Base-by-base conservation (phyloP, 2,113 vertebrate genomes). In the Terrapene triunguis region DNA sequence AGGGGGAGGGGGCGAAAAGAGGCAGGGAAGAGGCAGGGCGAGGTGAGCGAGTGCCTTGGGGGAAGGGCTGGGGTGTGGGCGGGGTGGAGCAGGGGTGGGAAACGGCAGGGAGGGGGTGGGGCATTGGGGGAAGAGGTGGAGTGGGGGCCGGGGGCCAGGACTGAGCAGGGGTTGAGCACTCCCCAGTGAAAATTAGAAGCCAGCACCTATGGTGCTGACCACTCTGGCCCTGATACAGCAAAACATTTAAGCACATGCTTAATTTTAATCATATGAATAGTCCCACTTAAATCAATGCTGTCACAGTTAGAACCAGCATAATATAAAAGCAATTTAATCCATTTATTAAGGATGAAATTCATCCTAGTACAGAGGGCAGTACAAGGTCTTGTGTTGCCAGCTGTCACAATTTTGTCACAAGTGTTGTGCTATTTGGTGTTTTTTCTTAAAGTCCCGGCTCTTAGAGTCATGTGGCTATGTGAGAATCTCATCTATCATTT, bases 251-350 rank as follows among this genome's bases (percentile, higher is more conserved):
- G 3, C 29, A 78, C 53, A 32, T 55, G 35, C 91, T 89, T 32
- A 76, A 48, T 78, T 57, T 79, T 1, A 65, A 74, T 47, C 0
- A 0, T 0, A 0, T 0, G 1, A 88, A 54, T n/a, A 0, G 0
- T 69, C 80, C 32, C 0, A 0, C 69, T 44, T 0, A 1, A 87
- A 69, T 1, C 48, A 59, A 35, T 3, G 0, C 78, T 35, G 11
- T 27, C 57, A 6, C 21, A 35, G 19, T 53, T 27, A 0, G 0
- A 85, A 51, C 0, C 47, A 32, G 19, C 19, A 69, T 22, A 29
- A 5, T 50, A 87, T 29, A 54, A 79, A 5, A 55, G 10, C 9
- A 53, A 25, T 38, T 62, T 76, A 89, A 2, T 4, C 57, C 51
- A 6, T 0, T 5, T 24, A 78, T 53, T n/a, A 32, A 25, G 29